Conservation (phyloP, 2,113 vertebrate species). For the Poicephalus meyeri region DNA sequence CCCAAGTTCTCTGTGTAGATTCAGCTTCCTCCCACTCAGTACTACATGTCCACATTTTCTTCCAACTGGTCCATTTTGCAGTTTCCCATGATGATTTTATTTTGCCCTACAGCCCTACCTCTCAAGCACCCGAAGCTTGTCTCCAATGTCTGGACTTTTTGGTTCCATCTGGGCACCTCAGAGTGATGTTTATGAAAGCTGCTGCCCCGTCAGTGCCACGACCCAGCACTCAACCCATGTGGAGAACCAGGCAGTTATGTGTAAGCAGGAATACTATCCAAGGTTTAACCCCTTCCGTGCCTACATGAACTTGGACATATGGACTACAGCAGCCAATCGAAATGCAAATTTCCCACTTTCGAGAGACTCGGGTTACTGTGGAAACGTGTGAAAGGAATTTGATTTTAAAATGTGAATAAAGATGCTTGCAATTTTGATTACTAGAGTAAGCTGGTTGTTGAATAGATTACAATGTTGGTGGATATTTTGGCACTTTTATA, state of each 20-base stretch:
- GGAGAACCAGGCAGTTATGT: slow-evolving; percentile 83
- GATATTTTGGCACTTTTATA: slow-evolving; percentile 89
- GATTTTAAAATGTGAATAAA: slow-evolving; percentile 86
- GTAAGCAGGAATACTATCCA: slow-evolving; percentile 86
- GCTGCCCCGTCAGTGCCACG: slow-evolving; percentile 81
- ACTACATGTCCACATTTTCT: not conserved
- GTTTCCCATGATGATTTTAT: not conserved
- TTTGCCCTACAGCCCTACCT: slow-evolving; percentile 87
- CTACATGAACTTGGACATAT: slow-evolving; percentile 98
- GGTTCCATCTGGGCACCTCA: slow-evolving; percentile 99
- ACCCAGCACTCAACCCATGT: slow-evolving; percentile 81
- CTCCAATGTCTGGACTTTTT: slow-evolving; percentile 97
- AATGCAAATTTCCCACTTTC: slow-evolving; percentile 91
- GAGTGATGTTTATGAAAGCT: slow-evolving; percentile 88
- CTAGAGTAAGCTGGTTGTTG: slow-evolving; percentile 80
- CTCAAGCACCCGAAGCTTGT: slow-evolving; percentile 94
- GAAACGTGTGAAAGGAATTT: slow-evolving; percentile 83
- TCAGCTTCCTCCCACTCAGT: not conserved
- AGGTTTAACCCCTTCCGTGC: slow-evolving; percentile 95
- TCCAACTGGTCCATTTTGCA: not conserved
- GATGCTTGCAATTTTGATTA: slow-evolving; percentile 78
- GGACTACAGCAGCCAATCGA: slow-evolving; percentile 91
- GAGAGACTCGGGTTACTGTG: slow-evolving; percentile 95
- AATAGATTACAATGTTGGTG: slow-evolving; percentile 78
- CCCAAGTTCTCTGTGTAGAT: not conserved